These are phyloP conservation scores for Haliaeetus albicilla DNA, from an alignment of 2,797 vertebrate genomes.

Conservation along the genomic window DNA sequence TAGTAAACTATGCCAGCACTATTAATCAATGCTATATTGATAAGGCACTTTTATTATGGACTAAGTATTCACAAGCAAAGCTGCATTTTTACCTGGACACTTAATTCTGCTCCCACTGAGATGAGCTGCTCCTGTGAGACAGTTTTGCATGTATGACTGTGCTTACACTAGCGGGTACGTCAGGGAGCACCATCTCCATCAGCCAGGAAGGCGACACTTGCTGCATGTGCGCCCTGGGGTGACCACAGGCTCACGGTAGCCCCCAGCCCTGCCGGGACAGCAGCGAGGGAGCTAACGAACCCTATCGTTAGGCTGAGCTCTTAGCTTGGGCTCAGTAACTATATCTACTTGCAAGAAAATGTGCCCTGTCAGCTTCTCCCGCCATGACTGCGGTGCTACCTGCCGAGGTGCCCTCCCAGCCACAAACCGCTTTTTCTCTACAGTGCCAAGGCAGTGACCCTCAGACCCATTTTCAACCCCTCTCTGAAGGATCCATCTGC, in stretches of 20 bases:
- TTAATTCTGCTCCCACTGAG: neutral
- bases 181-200: neutral
- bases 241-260: fast-evolving
- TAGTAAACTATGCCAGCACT: neutral
- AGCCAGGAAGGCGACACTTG: neutral
- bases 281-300: neutral
- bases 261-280: neutral
- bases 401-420: neutral
- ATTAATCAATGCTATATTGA: neutral
- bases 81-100: neutral
- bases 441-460: neutral
- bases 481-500: neutral
- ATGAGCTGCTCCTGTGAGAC: neutral
- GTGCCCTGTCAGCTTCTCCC: neutral
- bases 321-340: neutral
- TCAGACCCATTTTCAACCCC: neutral
- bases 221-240: fast-evolving
- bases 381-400: fast-evolving
- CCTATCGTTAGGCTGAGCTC: neutral
- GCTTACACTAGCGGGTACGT: neutral
- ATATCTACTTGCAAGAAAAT: neutral
- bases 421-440: neutral
- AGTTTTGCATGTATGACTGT: neutral
- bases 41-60: neutral
- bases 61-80: neutral